Evolutionary conservation across 2,113 vertebrate genomes (phyloP).

Genomic region (Stercorarius parasiticus): DNA sequence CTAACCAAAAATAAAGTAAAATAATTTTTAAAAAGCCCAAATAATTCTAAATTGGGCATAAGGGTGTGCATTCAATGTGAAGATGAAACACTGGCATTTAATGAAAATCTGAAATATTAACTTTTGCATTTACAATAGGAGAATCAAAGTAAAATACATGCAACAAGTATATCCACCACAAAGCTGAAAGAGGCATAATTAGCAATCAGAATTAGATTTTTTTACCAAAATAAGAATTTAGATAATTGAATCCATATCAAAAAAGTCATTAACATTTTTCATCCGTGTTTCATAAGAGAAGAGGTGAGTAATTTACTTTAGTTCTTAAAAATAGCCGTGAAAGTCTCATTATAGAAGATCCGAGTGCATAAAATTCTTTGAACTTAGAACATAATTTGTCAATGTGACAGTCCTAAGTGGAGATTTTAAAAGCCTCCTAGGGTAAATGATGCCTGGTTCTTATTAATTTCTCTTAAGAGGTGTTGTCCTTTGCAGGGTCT

Average conservation of each 20-base stretch:
- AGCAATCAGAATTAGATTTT: not conserved
- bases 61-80: not conserved
- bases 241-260: not conserved
- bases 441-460: not conserved
- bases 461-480: not conserved
- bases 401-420: not conserved
- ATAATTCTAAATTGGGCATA: not conserved
- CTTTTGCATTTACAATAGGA: not conserved
- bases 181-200: not conserved
- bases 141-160: not conserved
- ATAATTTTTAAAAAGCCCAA: not conserved
- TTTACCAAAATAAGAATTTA: not conserved
- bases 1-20: not conserved
- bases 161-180: not conserved
- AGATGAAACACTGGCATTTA: not conserved
- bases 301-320: not conserved
- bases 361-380: not conserved
- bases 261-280: not conserved
- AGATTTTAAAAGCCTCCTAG: not conserved
- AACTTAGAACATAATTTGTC: not conserved
- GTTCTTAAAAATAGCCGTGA: not conserved
- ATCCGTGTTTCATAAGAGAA: not conserved
- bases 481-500: not conserved
- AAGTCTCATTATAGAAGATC: not conserved
- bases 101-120: not conserved